A percentile compares a stretch with the other conserved stretches of the same genome.
Conservation (phyloP, 2,888 invertebrate species). For the Megalurothrips usitatus region DNA sequence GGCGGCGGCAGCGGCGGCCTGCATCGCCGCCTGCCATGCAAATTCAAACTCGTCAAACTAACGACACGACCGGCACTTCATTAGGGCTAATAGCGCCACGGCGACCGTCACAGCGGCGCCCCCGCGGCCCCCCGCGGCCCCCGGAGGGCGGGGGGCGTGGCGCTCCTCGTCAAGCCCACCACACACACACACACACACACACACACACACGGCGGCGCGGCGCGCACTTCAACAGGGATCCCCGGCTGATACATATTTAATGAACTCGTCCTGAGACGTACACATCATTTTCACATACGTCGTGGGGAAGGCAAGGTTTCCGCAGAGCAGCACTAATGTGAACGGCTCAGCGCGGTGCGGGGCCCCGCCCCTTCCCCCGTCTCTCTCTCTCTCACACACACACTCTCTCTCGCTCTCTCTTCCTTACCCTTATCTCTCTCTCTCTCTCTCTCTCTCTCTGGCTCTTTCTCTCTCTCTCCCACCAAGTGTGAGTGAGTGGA, state of each 20-base stretch:
- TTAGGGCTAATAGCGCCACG: no score
- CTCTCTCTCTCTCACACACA: no score
- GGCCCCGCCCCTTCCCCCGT: no score
- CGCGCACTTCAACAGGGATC: background rate
- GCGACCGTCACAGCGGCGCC: no score
- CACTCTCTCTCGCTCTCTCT: no score
- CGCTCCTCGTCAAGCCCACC: background rate
- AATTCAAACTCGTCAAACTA: background rate
- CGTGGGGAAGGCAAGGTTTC: constrained; percentile 4
- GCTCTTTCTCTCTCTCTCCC: no score
- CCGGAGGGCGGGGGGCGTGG: no score
- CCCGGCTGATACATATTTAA: constrained; percentile 18
- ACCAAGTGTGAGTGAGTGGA: background rate
- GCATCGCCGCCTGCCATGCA: no score
- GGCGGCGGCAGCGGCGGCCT: background rate
- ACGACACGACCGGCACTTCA: background rate
- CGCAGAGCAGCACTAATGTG: constrained; percentile 11
- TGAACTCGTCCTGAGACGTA: constrained; percentile 14
- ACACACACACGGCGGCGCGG: background rate
- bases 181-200: no score
- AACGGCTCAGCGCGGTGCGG: background rate
- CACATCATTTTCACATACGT: constrained; percentile 17
- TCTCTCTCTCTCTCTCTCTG: no score
- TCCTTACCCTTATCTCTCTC: no score
- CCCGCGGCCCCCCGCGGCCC: no score